These are phyloP conservation scores for Amblyteles armatorius DNA, from an alignment of 2,888 invertebrate species.

Conservation along the genomic window DNA sequence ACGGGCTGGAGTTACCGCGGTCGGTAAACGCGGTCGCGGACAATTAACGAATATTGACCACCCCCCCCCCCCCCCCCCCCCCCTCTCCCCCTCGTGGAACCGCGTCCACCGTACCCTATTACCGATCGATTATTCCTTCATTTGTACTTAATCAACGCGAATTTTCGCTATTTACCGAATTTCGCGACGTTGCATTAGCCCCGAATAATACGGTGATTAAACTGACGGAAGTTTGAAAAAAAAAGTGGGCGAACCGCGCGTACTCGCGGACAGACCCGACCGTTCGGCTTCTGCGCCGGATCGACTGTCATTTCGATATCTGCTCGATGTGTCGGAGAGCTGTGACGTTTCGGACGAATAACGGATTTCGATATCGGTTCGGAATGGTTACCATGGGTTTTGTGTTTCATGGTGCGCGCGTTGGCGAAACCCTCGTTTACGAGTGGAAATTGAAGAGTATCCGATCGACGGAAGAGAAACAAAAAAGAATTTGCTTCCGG, in stretches of 20 bases:
- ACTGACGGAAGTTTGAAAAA: slow-evolving; percentile 35
- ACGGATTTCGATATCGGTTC: slow-evolving; percentile 11
- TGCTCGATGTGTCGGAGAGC: not conserved
- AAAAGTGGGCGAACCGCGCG: not conserved
- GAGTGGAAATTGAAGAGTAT: not conserved
- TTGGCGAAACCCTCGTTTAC: not conserved
- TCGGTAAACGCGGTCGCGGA: slow-evolving; percentile 43
- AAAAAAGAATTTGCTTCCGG: not conserved
- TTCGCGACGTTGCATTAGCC: slow-evolving; percentile 31
- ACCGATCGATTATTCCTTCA: slow-evolving; percentile 37
- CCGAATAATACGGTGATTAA: slow-evolving; percentile 66
- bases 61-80: not conserved
- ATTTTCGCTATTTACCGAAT: slow-evolving; percentile 54
- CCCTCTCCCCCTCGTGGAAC: not conserved
- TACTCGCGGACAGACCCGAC: no score
- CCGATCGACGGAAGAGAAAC: not conserved
- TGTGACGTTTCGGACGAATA: not conserved
- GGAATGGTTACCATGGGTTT: not conserved
- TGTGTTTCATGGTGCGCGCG: not conserved
- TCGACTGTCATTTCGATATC: not conserved
- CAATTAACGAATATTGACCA: slow-evolving; percentile 72
- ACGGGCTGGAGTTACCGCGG: slow-evolving; percentile 4
- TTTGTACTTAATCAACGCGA: slow-evolving; percentile 44
- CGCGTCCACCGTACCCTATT: slow-evolving; percentile 28
- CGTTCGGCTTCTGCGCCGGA: not conserved